Percentiles rank a stretch among this genome's conserved stretches.
phyloP scores from a whole-genome alignment of 2,113 vertebrate species.

The Rhinoderma darwinii region DNA sequence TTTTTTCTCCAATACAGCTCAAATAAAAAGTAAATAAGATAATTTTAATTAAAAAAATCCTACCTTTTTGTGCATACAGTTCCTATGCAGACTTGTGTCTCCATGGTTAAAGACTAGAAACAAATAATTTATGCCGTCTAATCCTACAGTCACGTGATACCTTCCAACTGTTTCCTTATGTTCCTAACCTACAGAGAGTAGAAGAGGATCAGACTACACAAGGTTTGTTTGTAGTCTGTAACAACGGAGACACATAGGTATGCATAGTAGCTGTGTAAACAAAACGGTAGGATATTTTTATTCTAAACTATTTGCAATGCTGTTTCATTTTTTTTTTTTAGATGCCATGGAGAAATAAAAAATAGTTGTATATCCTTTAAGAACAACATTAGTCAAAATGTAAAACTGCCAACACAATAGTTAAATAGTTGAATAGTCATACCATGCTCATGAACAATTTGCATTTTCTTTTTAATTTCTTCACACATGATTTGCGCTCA shows the following conservation, averaged over 20 bases:
- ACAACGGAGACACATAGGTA: not conserved
- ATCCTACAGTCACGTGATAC: not conserved
- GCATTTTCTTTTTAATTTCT: slow-evolving; percentile 25
- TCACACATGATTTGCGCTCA: not conserved
- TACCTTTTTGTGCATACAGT: not conserved
- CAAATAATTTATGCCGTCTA: not conserved
- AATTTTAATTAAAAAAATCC: not conserved
- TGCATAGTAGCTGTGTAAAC: not conserved
- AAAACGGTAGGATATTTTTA: not conserved
- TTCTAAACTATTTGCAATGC: not conserved
- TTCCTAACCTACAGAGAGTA: not conserved
- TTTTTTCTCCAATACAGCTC: not conserved
- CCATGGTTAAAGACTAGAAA: not conserved
- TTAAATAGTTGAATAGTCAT: not conserved
- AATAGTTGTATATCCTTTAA: not conserved
- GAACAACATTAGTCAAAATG: not conserved
- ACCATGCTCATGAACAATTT: slow-evolving; percentile 9
- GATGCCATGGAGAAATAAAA: not conserved
- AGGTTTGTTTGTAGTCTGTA: not conserved
- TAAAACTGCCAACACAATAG: not conserved
- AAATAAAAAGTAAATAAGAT: too few relatives aligned
- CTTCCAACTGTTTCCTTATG: not conserved
- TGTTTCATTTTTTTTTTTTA: not conserved
- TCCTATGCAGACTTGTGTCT: not conserved
- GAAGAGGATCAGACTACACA: not conserved